A percentile compares a stretch with the other conserved stretches of the same genome.
Conservation (phyloP, 2,888 invertebrate species). For the Parnassius smintheus region DNA sequence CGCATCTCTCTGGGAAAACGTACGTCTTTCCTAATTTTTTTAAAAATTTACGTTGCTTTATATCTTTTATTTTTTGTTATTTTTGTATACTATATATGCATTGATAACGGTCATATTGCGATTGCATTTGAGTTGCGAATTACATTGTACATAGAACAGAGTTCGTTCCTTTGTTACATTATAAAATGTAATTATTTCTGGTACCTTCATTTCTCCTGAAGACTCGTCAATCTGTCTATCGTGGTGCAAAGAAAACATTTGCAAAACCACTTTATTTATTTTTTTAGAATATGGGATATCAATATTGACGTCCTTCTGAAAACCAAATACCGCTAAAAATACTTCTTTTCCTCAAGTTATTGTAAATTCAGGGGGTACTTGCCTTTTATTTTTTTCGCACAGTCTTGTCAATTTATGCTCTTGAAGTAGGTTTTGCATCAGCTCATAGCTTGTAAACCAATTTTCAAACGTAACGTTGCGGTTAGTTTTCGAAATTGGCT, state of each 20-base stretch:
- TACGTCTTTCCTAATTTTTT: no score
- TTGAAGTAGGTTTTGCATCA: slow-evolving; percentile 16
- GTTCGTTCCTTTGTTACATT: slow-evolving; percentile 28
- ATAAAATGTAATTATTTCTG: slow-evolving; percentile 31
- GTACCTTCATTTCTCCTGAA: slow-evolving; percentile 27
- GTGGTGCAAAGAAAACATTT: slow-evolving; percentile 32
- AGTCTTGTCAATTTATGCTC: slow-evolving; percentile 31
- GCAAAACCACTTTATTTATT: slow-evolving; percentile 24
- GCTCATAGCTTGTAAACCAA: neutral
- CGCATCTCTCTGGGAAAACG: no score
- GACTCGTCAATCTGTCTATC: slow-evolving; percentile 27
- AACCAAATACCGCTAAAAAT: slow-evolving; percentile 25
- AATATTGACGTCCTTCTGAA: slow-evolving; percentile 28
- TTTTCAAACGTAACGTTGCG: slow-evolving; percentile 26
- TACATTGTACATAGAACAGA: slow-evolving; percentile 25
- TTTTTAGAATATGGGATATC: slow-evolving; percentile 28
- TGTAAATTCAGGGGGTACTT: slow-evolving; percentile 27
- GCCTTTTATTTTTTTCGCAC: slow-evolving; percentile 33
- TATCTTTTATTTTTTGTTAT: no score
- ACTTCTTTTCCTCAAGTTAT: slow-evolving; percentile 17
- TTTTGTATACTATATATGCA: no score
- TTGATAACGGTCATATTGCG: neutral
- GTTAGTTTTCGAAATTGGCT: slow-evolving; percentile 26
- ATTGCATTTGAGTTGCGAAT: slow-evolving; percentile 21
- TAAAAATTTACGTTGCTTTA: no score